Percentiles rank a stretch among this genome's conserved stretches.
Evolutionary conservation across 2,113 vertebrate species (phyloP).

Genomic region (Mustela lutreola): DNA sequence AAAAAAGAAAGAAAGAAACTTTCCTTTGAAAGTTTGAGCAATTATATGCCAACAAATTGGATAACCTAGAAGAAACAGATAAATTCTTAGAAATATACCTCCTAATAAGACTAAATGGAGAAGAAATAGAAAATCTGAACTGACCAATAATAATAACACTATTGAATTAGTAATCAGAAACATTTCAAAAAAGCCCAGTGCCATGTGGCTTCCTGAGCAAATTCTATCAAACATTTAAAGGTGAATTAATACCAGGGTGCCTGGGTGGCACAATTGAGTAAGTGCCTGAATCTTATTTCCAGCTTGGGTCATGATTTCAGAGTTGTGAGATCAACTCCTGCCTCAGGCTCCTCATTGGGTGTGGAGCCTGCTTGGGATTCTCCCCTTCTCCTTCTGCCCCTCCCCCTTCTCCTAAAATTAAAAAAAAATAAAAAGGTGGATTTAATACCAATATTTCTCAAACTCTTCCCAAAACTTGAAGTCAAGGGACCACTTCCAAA

Average conservation of each 20-base stretch:
- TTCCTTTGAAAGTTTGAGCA: no score
- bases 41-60: neutral
- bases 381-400: no score
- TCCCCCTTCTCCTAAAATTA: no score
- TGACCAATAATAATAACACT: neutral
- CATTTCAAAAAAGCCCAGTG: neutral
- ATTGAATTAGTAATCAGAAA: neutral
- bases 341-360: no score
- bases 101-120: neutral
- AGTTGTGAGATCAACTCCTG: no score
- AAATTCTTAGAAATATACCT: neutral
- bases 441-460: neutral
- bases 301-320: no score
- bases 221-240: neutral
- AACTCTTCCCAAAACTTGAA: neutral
- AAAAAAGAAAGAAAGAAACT: no score
- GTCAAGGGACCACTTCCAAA: neutral
- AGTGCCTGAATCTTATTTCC: no score
- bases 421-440: neutral
- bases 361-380: no score
- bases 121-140: neutral
- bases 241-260: neutral
- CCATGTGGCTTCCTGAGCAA: neutral
- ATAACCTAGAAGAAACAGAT: neutral
- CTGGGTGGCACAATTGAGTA: no score